Evolutionary conservation across 1,140 invertebrate species (phyloP), one percentile per base, ranked within the genome.

Genomic region (Limonius californicus): DNA sequence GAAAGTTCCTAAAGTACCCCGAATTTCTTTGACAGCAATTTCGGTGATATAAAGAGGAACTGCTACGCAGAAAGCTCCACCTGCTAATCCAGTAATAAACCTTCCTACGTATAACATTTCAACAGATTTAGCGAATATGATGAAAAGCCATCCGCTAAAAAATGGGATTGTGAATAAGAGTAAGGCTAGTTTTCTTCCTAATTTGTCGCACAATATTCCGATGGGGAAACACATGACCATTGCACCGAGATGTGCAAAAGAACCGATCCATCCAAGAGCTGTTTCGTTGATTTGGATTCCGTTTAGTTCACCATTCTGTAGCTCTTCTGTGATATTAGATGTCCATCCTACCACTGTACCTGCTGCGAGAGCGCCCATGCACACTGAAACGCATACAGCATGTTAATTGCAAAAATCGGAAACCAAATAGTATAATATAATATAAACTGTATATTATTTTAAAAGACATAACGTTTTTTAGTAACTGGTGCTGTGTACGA

Each of bases 11-110:
- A 92, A 76, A 2, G 82, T 82, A 0, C 90, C 90, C 20, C 90
- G 79, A 27, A 90, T 82, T 1, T 81, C 74, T 8, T 80, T 84
- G 59, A 89, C 83, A 0, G 86, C 82, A 9, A 87, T 88, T 77
- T 92, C 90, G 1, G 84, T 85, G 0, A 87, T 85, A 67, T 91
- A 92, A 62, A 90, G 74, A 0, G 89, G 89, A 0, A 82, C 85
- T 0, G 82, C 80, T 0, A 87, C 82, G 50, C 83, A 85, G 42
- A 84, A 85, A 7, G 83, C 79, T 12, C 87, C 87, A 19, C 79
- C 79, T 9, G 81, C 83, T 8, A 88, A 67, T 6, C 88, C 88
- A 14, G 84, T 83, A 1, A 90, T 79, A 61, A 90, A 84, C 43
- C 89, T 81, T 1, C 88, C 89, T 2, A 83, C 73, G 43, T 83